Evolutionary conservation across 1,140 invertebrate species (phyloP), one percentile per base, ranked within the genome.

Genomic region (Nixonia krombeini): DNA sequence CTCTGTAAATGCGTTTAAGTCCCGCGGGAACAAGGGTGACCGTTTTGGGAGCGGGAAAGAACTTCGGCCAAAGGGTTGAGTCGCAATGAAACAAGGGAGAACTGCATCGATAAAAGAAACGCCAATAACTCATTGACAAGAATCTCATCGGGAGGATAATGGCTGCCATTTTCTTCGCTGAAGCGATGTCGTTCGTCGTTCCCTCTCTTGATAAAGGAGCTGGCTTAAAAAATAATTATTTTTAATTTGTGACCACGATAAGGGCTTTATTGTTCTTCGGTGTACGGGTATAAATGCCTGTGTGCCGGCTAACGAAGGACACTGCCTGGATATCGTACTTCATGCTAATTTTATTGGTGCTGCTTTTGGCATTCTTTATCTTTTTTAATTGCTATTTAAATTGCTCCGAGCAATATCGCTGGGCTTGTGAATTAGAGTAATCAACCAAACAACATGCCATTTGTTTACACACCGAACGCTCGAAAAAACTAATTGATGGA

Each of bases 121-220:
- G 74, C 80, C 81, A 76, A 85, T 85, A 85, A 83, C 74, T 85
- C 84, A 85, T 85, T 84, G 84, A 83, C 84, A 85, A 85, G 70
- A 80, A 85, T 85, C 84, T 85, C 74, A 79, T 79, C 70, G 75
- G 75, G 56, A 63, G 72, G 72, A 76, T 83, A 84, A 84, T 83
- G 74, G 76, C 49, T 64, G 53, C 56, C 69, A 73, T 81, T 83
- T 82, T 81, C 74, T 79, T 75, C 59, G 63, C 62, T 66, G 52
- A 72, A 71, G 59, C 47, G 50, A 33, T 51, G 37, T 44, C 23
- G 25, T 40, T 38, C 10, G 47, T 26, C 40, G 16, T 51, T 17
- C 17, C 38, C 56, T 55, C 69, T 25, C 69, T 76, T 81, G 81
- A 82, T 80, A 81, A 81, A 82, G 78, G 72, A 78, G 78, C 75